These are phyloP conservation scores for Clytia hemisphaerica DNA, from an alignment of 30 jellyfish, hydroid and myxozoan genomes.

Conservation along the genomic window DNA sequence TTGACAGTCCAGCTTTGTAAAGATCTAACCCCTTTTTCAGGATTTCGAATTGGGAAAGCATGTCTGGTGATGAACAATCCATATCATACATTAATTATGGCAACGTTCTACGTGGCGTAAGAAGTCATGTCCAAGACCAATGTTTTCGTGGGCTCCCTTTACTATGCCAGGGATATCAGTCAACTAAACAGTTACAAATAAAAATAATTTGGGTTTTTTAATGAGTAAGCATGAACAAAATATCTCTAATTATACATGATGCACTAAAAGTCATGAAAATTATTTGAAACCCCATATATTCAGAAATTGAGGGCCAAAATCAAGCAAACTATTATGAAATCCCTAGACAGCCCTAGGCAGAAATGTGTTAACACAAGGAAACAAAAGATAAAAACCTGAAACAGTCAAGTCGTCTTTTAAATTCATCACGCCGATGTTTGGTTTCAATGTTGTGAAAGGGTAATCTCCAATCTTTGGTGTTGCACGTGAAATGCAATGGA, in stretches of 20 bases:
- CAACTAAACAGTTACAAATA: constrained; percentile 76
- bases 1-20: too few relatives aligned
- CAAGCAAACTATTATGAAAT: too few relatives aligned
- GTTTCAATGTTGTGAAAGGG: constrained; percentile 93
- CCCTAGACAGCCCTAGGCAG: too few relatives aligned
- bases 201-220: too few relatives aligned
- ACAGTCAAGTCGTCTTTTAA: constrained; percentile 45
- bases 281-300: too few relatives aligned
- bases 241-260: too few relatives aligned
- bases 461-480: constrained; percentile 91
- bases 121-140: constrained; percentile 93
- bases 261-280: too few relatives aligned
- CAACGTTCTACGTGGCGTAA: constrained; percentile 97
- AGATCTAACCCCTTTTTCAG: too few relatives aligned
- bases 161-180: constrained; percentile 97
- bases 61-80: constrained; percentile 44
- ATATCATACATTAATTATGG: constrained; percentile 63
- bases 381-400: constrained; percentile 75
- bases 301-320: too few relatives aligned
- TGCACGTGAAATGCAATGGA: constrained; percentile 90
- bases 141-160: constrained; percentile 83
- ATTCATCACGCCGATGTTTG: constrained; percentile 78
- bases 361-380: too few relatives aligned
- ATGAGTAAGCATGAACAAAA: too few relatives aligned
- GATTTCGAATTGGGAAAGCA: constrained; percentile 21